phyloP scores from a whole-genome alignment of 2,797 vertebrate species.

The Antrozous pallidus region DNA sequence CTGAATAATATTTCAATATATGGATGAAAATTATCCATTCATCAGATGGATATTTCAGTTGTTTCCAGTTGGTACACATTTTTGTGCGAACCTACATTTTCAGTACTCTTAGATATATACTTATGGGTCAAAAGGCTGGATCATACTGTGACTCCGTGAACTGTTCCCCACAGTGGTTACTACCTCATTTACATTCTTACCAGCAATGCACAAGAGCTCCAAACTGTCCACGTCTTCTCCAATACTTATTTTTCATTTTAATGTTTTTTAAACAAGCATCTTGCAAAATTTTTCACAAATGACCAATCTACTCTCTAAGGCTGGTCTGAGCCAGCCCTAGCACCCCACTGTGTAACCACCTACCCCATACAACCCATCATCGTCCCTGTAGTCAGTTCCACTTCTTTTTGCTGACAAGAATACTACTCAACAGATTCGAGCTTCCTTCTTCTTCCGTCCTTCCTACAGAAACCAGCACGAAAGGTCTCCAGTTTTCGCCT shows the following conservation, averaged over 20 bases:
- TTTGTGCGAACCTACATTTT: too few relatives aligned
- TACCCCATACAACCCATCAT: neutral
- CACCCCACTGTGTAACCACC: neutral
- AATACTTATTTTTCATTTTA: constrained; percentile 1
- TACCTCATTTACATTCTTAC: neutral
- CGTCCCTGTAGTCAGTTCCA: neutral
- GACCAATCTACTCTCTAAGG: neutral
- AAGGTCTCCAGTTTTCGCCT: constrained; percentile 14
- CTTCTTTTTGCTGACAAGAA: constrained; percentile 28
- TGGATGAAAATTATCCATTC: neutral
- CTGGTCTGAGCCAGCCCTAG: neutral
- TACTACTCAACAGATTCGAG: neutral
- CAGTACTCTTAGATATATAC: neutral
- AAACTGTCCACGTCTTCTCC: neutral
- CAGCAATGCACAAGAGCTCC: neutral
- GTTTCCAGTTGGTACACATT: too few relatives aligned
- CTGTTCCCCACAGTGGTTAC: neutral
- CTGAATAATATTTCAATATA: neutral
- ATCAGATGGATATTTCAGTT: neutral
- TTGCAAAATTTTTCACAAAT: neutral
- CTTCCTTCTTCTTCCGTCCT: constrained; percentile 38
- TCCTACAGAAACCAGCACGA: constrained; percentile 22
- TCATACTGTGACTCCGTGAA: neutral
- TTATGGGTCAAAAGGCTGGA: neutral
- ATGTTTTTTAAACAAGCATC: neutral